A percentile compares a stretch with the other conserved stretches of the same genome.
Conservation (phyloP, 2,113 vertebrate genomes). For the Meles meles region DNA sequence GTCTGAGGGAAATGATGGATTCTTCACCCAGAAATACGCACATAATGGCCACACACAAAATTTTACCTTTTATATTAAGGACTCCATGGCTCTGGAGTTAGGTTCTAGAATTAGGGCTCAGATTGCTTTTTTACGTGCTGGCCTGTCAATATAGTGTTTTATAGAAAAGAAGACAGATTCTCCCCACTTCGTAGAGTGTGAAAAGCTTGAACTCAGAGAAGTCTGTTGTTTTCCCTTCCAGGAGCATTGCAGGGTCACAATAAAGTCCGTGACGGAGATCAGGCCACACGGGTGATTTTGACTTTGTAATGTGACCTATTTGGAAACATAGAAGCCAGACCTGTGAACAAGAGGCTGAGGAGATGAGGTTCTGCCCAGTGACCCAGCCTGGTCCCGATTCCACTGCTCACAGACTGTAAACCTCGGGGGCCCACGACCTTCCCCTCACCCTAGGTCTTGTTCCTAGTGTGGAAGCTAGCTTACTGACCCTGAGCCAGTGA, state of each 20-base stretch:
- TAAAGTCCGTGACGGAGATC: neutral
- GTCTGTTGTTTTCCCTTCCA: neutral
- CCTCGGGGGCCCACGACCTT: neutral
- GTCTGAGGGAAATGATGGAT: neutral
- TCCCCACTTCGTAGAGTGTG: neutral
- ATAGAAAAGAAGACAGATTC: neutral
- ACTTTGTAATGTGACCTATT: neutral
- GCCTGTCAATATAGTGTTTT: neutral
- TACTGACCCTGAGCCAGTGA: neutral
- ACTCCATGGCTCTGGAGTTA: neutral
- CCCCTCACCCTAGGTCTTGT: neutral
- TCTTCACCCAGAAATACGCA: neutral
- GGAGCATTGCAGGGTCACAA: neutral
- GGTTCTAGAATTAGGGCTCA: neutral
- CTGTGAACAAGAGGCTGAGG: neutral
- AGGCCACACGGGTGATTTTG: neutral
- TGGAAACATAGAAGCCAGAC: neutral
- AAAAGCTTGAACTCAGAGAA: neutral
- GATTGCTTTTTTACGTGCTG: neutral
- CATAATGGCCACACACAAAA: neutral
- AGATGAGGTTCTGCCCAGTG: neutral
- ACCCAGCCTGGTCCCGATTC: neutral
- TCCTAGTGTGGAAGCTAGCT: neutral
- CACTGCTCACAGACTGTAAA: accelerated
- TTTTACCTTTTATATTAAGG: neutral